A percentile compares a stretch with the other conserved stretches of the same genome.
These are phyloP conservation scores for Lapara coniferarum DNA, from an alignment of 2,888 invertebrate species.

Conservation along the genomic window DNA sequence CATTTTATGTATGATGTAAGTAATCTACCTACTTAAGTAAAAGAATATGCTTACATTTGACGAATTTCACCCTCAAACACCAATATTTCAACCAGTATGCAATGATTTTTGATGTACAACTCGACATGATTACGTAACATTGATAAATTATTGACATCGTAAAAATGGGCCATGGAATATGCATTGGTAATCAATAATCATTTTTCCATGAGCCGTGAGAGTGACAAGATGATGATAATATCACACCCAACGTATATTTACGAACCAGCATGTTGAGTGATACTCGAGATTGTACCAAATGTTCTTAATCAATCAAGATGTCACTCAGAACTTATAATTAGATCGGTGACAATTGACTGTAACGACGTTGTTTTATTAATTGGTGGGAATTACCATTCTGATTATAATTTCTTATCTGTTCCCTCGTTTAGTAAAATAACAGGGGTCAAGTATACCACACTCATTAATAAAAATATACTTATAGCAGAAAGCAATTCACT, in stretches of 20 bases:
- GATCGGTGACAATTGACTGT: constrained; percentile 20
- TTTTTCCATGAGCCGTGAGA: constrained; percentile 12
- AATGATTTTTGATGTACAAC: background rate
- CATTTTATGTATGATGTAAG: background rate
- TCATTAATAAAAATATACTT: too few species aligned
- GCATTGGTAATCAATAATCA: constrained; percentile 3
- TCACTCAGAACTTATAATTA: constrained; percentile 27
- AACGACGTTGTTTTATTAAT: constrained; percentile 23
- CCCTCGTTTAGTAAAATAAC: too few species aligned
- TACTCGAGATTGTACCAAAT: constrained; percentile 25
- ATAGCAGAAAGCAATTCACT: too few species aligned
- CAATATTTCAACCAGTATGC: background rate
- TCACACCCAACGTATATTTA: constrained; percentile 23
- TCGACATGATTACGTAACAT: constrained; percentile 19
- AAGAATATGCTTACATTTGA: background rate
- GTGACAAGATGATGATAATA: constrained; percentile 22
- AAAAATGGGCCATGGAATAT: constrained; percentile 9
- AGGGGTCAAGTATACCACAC: too few species aligned
- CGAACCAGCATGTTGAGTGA: constrained; percentile 31
- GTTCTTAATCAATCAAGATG: constrained; percentile 29
- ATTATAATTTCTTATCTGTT: constrained; percentile 19
- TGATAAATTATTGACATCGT: constrained; percentile 11
- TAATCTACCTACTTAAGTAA: background rate
- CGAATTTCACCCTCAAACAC: background rate
- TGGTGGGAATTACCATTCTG: constrained; percentile 11